Percentiles rank a stretch among this genome's conserved stretches.
Evolutionary conservation across 1,140 invertebrate genomes (phyloP).

Genomic region (Brachionus manjavacas): DNA sequence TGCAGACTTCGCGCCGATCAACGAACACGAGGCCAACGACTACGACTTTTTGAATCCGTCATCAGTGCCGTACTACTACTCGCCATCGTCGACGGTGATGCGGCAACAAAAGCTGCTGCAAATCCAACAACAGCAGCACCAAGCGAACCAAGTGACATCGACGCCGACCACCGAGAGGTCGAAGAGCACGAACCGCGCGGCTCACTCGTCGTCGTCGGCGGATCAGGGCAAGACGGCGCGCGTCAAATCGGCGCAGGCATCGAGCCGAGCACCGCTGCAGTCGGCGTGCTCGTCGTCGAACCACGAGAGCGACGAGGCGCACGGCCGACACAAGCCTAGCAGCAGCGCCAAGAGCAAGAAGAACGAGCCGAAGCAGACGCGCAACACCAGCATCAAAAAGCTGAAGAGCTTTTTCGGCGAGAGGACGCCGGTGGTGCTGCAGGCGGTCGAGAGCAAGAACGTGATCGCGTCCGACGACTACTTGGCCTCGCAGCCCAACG

Average conservation of each 20-base stretch:
- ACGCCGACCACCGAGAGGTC: background rate
- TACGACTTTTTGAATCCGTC: constrained; percentile 24
- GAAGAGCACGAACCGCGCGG: background rate
- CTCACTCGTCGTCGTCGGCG: too few species aligned
- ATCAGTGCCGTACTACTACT: constrained; percentile 1
- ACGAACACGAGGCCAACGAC: background rate
- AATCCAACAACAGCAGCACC: background rate
- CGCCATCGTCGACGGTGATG: constrained; percentile 18
- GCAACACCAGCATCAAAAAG: constrained; percentile 28
- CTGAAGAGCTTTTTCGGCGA: constrained; percentile 29
- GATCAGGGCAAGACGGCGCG: background rate
- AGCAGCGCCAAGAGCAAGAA: background rate
- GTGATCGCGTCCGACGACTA: constrained; percentile 12
- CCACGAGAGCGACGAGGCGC: background rate
- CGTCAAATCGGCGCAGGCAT: background rate
- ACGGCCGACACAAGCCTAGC: too few species aligned
- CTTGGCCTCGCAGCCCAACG: background rate
- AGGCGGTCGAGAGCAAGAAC: constrained; percentile 17
- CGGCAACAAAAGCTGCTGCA: background rate
- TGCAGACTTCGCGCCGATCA: background rate
- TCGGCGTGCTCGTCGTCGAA: background rate
- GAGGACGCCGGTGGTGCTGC: background rate
- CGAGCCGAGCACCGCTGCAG: background rate
- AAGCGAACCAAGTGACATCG: background rate
- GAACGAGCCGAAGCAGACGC: background rate